These are phyloP conservation scores for Eristalis arbustorum DNA, from an alignment of 2,888 invertebrate genomes.

Conservation along the genomic window DNA sequence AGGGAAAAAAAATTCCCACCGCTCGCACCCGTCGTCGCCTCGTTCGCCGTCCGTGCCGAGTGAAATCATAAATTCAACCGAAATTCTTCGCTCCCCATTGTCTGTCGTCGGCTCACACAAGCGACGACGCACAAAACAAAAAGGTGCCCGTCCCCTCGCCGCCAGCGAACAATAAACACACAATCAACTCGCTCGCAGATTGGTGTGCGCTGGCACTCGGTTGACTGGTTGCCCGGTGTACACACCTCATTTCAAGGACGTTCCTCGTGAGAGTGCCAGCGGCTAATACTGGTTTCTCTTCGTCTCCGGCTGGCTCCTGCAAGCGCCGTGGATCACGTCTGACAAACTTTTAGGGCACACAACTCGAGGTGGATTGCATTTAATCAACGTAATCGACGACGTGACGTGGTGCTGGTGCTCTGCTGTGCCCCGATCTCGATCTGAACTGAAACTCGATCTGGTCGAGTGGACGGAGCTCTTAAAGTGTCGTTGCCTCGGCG, in stretches of 20 bases:
- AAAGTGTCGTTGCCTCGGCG: neutral
- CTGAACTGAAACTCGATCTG: neutral
- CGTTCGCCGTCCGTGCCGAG: neutral
- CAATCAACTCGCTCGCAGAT: slow-evolving; percentile 30
- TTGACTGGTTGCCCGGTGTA: slow-evolving; percentile 21
- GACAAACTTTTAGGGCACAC: slow-evolving; percentile 3
- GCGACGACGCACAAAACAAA: neutral
- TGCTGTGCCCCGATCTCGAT: neutral
- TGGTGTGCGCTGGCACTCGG: neutral
- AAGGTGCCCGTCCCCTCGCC: neutral
- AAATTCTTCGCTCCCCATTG: neutral
- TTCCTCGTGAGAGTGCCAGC: slow-evolving; percentile 17
- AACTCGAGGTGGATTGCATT: slow-evolving; percentile 35
- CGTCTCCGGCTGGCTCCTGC: neutral
- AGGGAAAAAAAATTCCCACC: neutral
- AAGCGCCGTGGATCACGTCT: neutral
- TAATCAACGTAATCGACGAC: slow-evolving; percentile 54
- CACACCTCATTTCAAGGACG: slow-evolving; percentile 47
- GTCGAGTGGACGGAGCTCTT: neutral
- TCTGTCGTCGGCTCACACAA: neutral
- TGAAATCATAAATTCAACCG: neutral
- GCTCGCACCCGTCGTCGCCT: too few relatives aligned
- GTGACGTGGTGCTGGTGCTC: neutral
- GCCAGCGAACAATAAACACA: slow-evolving; percentile 14
- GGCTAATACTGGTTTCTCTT: slow-evolving; percentile 45